phyloP scores from a whole-genome alignment of 1,140 invertebrate genomes.

The Pentalonia nigronervosa region DNA sequence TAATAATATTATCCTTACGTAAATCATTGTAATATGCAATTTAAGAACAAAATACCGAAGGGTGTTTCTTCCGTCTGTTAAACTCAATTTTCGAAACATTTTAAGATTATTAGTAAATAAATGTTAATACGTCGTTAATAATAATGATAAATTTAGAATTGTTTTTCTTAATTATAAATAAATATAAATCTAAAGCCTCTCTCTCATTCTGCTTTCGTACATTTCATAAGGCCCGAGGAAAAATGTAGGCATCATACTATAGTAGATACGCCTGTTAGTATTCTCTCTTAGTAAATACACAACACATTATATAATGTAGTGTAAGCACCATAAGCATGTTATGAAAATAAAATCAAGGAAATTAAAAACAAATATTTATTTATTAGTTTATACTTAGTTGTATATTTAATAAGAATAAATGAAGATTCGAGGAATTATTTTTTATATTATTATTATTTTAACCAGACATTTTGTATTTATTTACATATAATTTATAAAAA shows the following conservation, averaged over 20 bases:
- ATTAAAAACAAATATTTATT: slow-evolving; percentile 24
- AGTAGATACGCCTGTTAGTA: not conserved
- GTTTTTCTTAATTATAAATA: slow-evolving; percentile 32
- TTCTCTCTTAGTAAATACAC: not conserved
- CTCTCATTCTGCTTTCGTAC: not conserved
- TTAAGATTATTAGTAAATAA: slow-evolving; percentile 14
- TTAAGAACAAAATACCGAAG: not conserved
- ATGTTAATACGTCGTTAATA: not conserved
- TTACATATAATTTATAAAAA: not conserved
- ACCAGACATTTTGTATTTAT: not conserved
- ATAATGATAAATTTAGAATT: slow-evolving; percentile 4
- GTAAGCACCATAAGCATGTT: not conserved
- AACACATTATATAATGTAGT: not conserved
- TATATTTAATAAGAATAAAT: not conserved
- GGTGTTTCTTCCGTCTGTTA: not conserved
- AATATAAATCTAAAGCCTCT: slow-evolving; percentile 8
- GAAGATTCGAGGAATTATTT: not conserved
- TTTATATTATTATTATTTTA: not conserved
- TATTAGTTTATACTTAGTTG: not conserved
- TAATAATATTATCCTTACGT: not conserved
- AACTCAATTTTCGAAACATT: not conserved
- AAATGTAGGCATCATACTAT: not conserved
- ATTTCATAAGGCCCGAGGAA: not conserved
- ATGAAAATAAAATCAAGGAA: not conserved
- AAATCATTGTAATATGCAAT: not conserved